Evolutionary conservation across 2,113 vertebrate species (phyloP).

Genomic region (Dissostichus mawsoni): DNA sequence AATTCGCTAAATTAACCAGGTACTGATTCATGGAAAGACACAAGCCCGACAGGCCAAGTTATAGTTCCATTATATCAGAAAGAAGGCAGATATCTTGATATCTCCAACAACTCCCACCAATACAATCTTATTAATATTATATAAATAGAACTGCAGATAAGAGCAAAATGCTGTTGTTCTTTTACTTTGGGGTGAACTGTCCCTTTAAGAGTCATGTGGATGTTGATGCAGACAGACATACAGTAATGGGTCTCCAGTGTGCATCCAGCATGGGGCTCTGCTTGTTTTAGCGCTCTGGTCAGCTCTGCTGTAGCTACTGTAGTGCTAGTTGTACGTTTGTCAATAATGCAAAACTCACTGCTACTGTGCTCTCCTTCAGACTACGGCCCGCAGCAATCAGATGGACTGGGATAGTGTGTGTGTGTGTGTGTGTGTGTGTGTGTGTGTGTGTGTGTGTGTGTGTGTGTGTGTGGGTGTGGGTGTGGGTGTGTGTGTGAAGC

Average conservation of each 20-base stretch:
- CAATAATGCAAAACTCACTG: conserved; percentile 82
- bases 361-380: conserved; percentile 68
- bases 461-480: conserved; percentile 36
- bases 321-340: conserved; percentile 62
- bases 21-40: too few species aligned
- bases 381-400: conserved; percentile 78
- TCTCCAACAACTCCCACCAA: too few species aligned
- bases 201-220: background rate
- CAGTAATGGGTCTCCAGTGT: conserved; percentile 18
- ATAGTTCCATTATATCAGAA: too few species aligned
- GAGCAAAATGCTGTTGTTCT: too few species aligned
- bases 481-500: conserved; percentile 31
- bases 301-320: conserved; percentile 44
- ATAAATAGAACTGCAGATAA: too few species aligned
- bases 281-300: conserved; percentile 27
- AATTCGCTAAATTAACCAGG: too few species aligned
- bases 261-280: conserved; percentile 24
- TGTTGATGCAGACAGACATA: conserved; percentile 19
- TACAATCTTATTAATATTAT: too few species aligned
- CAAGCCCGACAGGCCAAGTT: too few species aligned
- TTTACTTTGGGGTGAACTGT: too few species aligned
- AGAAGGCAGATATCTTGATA: too few species aligned
- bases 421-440: conserved; percentile 54
- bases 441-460: conserved; percentile 35
- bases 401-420: conserved; percentile 66